Conservation (phyloP, 2,113 vertebrate species). For the Hiodon alosoides region DNA sequence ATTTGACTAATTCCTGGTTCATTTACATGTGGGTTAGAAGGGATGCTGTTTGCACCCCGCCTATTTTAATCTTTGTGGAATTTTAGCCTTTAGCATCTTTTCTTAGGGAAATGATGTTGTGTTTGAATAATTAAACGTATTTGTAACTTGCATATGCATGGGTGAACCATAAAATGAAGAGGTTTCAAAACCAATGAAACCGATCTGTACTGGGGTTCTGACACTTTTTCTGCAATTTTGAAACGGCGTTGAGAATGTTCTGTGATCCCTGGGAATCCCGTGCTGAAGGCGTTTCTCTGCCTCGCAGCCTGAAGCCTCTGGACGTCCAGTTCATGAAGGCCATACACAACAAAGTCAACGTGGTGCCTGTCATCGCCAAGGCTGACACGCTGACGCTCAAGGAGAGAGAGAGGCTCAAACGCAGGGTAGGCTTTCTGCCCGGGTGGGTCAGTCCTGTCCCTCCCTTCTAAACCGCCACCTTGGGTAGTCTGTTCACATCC, state of each 20-base stretch:
- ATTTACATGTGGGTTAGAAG: neutral
- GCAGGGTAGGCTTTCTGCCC: conserved; percentile 66
- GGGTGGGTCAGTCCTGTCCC: neutral
- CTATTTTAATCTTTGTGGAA: too few relatives aligned
- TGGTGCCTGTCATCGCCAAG: conserved; percentile 73
- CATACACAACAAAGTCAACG: conserved; percentile 76
- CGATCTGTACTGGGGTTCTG: neutral
- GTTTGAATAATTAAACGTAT: too few relatives aligned
- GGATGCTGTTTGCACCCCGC: neutral
- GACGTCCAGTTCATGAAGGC: conserved; percentile 80
- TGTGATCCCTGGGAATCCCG: neutral
- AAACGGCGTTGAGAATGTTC: neutral
- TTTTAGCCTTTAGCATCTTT: too few relatives aligned
- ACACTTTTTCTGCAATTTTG: neutral
- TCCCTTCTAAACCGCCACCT: neutral
- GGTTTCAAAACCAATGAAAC: too few relatives aligned
- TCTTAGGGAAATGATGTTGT: too few relatives aligned
- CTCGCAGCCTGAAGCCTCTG: conserved; percentile 66
- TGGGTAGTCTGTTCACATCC: neutral
- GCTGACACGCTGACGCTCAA: conserved; percentile 77
- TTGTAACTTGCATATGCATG: too few relatives aligned
- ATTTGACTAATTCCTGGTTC: neutral
- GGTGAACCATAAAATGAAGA: too few relatives aligned
- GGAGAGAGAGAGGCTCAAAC: conserved; percentile 90
- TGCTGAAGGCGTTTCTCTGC: conserved; percentile 10